Conservation (phyloP, 1,140 invertebrate genomes). For the Drosophila sproati region DNA sequence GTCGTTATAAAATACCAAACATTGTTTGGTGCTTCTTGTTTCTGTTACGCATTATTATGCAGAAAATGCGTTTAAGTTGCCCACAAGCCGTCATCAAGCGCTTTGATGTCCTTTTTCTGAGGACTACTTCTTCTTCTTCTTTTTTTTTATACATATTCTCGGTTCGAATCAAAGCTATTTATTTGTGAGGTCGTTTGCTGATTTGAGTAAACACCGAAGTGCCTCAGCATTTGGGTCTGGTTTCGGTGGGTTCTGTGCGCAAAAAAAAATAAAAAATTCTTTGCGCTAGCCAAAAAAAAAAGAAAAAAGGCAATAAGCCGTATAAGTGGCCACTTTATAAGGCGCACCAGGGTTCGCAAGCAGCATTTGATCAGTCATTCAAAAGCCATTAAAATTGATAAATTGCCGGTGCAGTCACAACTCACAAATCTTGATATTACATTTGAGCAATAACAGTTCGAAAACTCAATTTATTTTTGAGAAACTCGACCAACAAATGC, state of each 20-base stretch:
- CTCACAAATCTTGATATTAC: constrained; percentile 35
- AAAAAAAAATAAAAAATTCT: constrained; percentile 26
- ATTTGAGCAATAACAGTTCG: constrained; percentile 11
- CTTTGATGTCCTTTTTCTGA: constrained; percentile 70
- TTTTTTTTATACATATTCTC: too few relatives aligned
- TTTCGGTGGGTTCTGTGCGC: not conserved
- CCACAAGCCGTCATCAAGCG: constrained; percentile 32
- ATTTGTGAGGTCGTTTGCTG: constrained; percentile 67
- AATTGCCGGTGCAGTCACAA: constrained; percentile 40
- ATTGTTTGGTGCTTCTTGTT: constrained; percentile 36
- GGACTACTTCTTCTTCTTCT: constrained; percentile 19
- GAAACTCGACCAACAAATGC: too few relatives aligned
- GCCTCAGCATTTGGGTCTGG: not conserved
- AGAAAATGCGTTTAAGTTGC: constrained; percentile 65
- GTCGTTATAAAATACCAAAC: constrained; percentile 43
- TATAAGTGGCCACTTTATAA: constrained; percentile 74
- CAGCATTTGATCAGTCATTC: constrained; percentile 48
- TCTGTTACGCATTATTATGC: constrained; percentile 73
- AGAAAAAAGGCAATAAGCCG: constrained; percentile 72
- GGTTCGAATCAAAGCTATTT: constrained; percentile 72
- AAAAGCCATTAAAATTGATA: constrained; percentile 76
- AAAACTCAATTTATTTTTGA: constrained; percentile 22
- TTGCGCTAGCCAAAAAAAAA: constrained; percentile 12
- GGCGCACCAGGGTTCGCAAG: constrained; percentile 33
- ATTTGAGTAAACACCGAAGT: constrained; percentile 66